These are phyloP conservation scores for Triops cancriformis DNA, from an alignment of 1,140 invertebrate genomes.

Conservation along the genomic window DNA sequence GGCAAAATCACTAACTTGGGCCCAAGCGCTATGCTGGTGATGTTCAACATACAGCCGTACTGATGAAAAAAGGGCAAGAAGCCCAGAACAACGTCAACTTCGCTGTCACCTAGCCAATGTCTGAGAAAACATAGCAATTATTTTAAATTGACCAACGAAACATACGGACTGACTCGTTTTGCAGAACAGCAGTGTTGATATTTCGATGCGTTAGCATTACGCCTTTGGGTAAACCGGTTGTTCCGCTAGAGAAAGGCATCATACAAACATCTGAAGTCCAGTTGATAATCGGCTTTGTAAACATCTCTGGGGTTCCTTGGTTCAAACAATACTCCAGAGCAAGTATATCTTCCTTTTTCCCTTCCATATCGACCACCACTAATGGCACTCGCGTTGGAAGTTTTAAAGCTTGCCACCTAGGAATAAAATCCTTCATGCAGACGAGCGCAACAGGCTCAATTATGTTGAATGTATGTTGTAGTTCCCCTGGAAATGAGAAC, in stretches of 20 bases:
- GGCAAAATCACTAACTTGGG: slow-evolving; percentile 59
- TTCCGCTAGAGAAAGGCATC: slow-evolving; percentile 60
- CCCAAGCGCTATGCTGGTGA: slow-evolving; percentile 46
- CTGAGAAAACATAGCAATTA: background rate
- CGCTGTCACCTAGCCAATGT: background rate
- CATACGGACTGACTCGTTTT: slow-evolving; percentile 19
- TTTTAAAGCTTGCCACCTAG: background rate
- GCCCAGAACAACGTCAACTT: slow-evolving; percentile 16
- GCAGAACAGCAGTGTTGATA: slow-evolving; percentile 43
- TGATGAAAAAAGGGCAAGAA: slow-evolving; percentile 28
- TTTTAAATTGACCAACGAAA: background rate
- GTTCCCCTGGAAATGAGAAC: background rate
- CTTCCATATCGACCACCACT: background rate
- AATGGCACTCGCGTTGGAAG: background rate
- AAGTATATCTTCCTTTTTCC: background rate
- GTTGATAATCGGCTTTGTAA: background rate
- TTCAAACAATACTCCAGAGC: background rate
- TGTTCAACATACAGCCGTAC: slow-evolving; percentile 22
- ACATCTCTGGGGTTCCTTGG: background rate
- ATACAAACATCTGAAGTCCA: slow-evolving; percentile 23
- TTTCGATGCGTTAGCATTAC: slow-evolving; percentile 71
- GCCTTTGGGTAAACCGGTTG: slow-evolving; percentile 83
- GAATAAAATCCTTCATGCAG: background rate
- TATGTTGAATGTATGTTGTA: background rate
- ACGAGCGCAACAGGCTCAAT: background rate